Evolutionary conservation across 2,888 invertebrate species (phyloP).

Genomic region (Catocala nupta): DNA sequence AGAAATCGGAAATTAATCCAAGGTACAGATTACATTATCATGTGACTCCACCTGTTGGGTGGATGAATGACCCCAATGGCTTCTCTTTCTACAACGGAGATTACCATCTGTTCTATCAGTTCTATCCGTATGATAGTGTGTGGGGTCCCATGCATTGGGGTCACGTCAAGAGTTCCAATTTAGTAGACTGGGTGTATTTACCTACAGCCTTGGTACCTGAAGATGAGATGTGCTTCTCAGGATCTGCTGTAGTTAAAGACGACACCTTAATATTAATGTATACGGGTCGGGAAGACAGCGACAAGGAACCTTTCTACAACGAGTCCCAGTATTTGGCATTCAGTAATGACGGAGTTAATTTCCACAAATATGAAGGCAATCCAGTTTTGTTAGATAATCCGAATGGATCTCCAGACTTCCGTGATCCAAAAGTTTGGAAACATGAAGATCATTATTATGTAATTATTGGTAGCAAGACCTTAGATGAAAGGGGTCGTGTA

Average conservation of each 20-base stretch:
- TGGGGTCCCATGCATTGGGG: constrained; percentile 88
- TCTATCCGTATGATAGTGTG: constrained; percentile 78
- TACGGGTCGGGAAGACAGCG: constrained; percentile 64
- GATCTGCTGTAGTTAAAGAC: constrained; percentile 76
- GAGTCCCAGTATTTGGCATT: constrained; percentile 78
- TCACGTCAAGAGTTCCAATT: constrained; percentile 77
- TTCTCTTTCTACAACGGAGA: constrained; percentile 82
- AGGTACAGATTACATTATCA: constrained; percentile 77
- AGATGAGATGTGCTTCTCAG: constrained; percentile 79
- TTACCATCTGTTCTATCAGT: constrained; percentile 86
- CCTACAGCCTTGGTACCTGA: constrained; percentile 83
- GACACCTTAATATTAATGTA: constrained; percentile 75
- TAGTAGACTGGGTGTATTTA: constrained; percentile 81
- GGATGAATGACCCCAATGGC: constrained; percentile 88
- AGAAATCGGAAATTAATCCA: constrained; percentile 68
- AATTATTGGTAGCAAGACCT: constrained; percentile 75
- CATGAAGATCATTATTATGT: constrained; percentile 77
- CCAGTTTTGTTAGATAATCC: constrained; percentile 74
- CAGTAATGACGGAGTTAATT: constrained; percentile 76
- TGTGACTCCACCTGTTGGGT: constrained; percentile 79
- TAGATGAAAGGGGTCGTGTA: constrained; percentile 70
- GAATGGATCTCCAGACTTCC: constrained; percentile 77
- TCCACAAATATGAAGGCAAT: constrained; percentile 75
- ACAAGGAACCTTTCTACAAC: constrained; percentile 66
- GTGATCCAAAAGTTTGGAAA: constrained; percentile 84